A percentile compares a stretch with the other conserved stretches of the same genome.
Evolutionary conservation across 1,140 invertebrate genomes (phyloP).

Genomic region (Drosophila equinoxialis): DNA sequence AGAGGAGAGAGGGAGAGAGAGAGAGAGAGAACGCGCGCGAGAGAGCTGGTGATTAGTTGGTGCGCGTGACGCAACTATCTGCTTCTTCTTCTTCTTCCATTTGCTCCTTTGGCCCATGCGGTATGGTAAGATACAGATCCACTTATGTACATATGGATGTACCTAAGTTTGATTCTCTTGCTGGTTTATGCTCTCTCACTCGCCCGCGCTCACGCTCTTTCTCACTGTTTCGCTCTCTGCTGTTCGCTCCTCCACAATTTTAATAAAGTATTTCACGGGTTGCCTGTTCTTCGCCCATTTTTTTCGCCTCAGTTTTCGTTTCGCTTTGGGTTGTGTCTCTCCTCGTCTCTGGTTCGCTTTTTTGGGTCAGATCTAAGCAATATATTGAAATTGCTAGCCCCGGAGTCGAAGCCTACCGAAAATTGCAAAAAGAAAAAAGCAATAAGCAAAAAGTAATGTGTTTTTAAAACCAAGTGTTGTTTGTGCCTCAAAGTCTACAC

Average conservation of each 20-base stretch:
- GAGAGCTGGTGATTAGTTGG: constrained; percentile 10
- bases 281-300: constrained; percentile 61
- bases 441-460: constrained; percentile 51
- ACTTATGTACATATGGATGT: constrained; percentile 43
- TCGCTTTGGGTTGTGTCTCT: constrained; percentile 82
- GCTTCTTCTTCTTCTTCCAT: constrained; percentile 32
- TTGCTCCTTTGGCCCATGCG: constrained; percentile 36
- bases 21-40: background rate
- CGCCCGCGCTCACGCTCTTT: constrained; percentile 15
- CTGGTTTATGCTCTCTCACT: constrained; percentile 22
- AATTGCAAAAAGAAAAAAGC: constrained; percentile 33
- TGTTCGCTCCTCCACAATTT: background rate
- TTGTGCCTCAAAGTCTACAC: background rate
- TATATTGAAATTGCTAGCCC: constrained; percentile 52
- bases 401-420: constrained; percentile 30
- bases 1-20: background rate
- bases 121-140: constrained; percentile 57
- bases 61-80: constrained; percentile 69
- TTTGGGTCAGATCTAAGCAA: constrained; percentile 70
- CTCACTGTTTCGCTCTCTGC: constrained; percentile 14
- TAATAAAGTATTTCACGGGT: constrained; percentile 34
- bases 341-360: constrained; percentile 77
- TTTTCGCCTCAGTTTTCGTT: constrained; percentile 74
- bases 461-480: constrained; percentile 13
- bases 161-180: no score